Base-by-base conservation (phyloP, 2,797 vertebrate genomes). In the Catamblyrhynchus diadema region DNA sequence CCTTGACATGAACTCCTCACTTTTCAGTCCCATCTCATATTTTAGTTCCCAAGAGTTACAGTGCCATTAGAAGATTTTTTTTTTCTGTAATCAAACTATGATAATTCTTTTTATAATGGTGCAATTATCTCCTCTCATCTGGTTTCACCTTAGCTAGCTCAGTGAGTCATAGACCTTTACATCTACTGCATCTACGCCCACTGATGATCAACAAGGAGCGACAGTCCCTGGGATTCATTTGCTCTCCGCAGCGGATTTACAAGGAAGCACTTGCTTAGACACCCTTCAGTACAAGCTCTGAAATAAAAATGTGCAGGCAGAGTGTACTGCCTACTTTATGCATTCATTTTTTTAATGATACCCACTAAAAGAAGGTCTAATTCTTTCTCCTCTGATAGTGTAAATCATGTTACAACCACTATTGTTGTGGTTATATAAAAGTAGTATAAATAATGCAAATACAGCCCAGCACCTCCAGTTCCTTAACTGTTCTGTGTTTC, bases 151-250 rank as follows among this genome's bases (percentile, higher is more conserved):
- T 82, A 94, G 75, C 62, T 69, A 91, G 86, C 75, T 94, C 57
- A 59, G 53, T 96, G 95, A 97, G 81, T 96, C 94, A 95, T 78
- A 96, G 65, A 85, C 81, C 94, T 95, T 92, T 92, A 95, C 84
- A 85, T 96, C 74, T 85, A 74, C 67, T 54, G 94, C 83, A 86
- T 94, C 90, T 95, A 94, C 88, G 4, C 94, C 93, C 88, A 94
- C 93, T 85, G 81, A 73, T 7, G 32, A 93, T 88, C 94, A 95
- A 93, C 95, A 96, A 90, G 73, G 66, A 96, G 74, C 10, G 37
- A 93, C 74, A 92, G 78, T 86, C 70, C 48, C 88, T 8, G 44
- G 48, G 66, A 81, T 73, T 94, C 62, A 75, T 84, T 90, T 75
- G 77, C 88, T 93, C 70, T 90, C 73, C 1, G 1, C 62, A 45